phyloP scores from a whole-genome alignment of 2,113 vertebrate species.

The Notothenia rossii region DNA sequence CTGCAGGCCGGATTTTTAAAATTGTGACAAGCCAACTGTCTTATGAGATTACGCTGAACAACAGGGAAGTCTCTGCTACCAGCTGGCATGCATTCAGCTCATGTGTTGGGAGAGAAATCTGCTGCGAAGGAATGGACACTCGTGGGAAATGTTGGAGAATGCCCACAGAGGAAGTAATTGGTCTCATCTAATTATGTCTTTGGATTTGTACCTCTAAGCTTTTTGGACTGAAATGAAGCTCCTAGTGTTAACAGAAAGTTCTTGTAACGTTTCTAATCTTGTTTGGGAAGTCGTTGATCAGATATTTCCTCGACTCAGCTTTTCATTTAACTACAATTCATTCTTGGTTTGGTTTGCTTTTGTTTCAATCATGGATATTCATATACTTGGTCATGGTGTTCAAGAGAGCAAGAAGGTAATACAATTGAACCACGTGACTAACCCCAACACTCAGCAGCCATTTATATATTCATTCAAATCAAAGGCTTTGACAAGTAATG shows the following conservation, averaged over 20 bases:
- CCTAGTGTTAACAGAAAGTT: not conserved
- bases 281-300: not conserved
- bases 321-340: not conserved
- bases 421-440: no score
- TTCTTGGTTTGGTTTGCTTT: not conserved
- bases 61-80: not conserved
- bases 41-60: constrained; percentile 1
- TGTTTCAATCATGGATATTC: not conserved
- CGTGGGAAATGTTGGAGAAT: not conserved
- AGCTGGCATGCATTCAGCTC: not conserved
- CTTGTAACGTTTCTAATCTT: not conserved
- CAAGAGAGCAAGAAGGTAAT: no score
- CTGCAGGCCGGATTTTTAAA: constrained; percentile 4
- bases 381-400: no score
- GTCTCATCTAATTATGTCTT: not conserved
- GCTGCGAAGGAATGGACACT: not conserved
- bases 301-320: not conserved
- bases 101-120: not conserved
- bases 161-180: not conserved
- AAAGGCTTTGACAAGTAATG: not conserved
- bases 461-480: not conserved
- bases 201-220: not conserved
- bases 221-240: not conserved
- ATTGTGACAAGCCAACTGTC: constrained; percentile 40
- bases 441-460: no score